Percentiles rank a stretch among this genome's conserved stretches.
Evolutionary conservation across 2,113 vertebrate genomes (phyloP).

Genomic region (Phalacrocorax aristotelis): DNA sequence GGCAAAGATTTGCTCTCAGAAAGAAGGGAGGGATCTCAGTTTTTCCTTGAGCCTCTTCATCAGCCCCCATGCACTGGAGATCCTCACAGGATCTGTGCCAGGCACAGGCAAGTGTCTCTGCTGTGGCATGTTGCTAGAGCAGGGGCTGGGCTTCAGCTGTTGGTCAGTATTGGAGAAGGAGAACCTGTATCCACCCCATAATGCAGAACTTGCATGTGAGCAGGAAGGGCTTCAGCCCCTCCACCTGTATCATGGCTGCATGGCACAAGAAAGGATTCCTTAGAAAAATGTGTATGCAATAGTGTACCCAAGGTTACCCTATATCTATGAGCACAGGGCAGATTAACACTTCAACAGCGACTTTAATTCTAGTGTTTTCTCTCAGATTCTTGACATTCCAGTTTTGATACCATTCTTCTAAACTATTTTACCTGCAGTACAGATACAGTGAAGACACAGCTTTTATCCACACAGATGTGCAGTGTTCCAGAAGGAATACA

Average conservation of each 20-base stretch:
- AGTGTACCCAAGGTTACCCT: neutral
- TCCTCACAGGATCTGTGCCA: neutral
- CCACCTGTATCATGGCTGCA: neutral
- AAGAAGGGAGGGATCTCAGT: neutral
- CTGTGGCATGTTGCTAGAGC: neutral
- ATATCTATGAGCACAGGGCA: accelerated
- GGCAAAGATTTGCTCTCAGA: neutral
- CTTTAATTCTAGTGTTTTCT: neutral
- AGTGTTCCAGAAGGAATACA: neutral
- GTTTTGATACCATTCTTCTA: neutral
- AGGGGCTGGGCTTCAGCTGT: neutral
- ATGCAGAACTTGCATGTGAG: neutral
- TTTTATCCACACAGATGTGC: neutral
- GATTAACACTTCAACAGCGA: neutral
- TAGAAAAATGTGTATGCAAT: neutral
- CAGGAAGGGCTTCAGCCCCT: neutral
- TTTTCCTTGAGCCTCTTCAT: neutral
- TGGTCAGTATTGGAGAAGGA: neutral
- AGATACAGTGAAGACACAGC: neutral
- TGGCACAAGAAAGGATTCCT: neutral
- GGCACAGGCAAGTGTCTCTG: neutral
- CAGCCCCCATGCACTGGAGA: neutral
- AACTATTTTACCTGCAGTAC: neutral
- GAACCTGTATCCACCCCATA: neutral
- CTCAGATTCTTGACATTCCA: neutral